Evolutionary conservation across 2,113 vertebrate species (phyloP), one percentile per base, ranked within the genome.

Genomic region (Rhinogobius similis): DNA sequence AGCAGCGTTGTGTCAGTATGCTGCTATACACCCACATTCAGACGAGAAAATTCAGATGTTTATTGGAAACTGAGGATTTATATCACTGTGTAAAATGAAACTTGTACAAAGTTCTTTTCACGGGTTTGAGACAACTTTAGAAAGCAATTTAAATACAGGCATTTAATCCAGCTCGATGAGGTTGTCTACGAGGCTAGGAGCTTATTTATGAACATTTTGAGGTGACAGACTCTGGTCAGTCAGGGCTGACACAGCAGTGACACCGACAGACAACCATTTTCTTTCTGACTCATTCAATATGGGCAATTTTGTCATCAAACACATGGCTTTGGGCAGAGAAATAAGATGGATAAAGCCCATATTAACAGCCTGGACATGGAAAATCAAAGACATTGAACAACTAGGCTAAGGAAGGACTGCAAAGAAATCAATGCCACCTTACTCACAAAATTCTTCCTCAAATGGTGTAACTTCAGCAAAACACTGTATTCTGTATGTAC

Each of bases 31-130:
- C 70, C 59, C 62, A 63, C 66, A 78, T 70, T 68, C 69, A 24
- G 63, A 67, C 46, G 70, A 70, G 61, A 53, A 78, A 74, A 84
- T 82, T 55, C 70, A 52, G 43, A 50, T 67, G 73, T 83, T 73
- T 53, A 71, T 70, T 36, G 27, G 29, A 61, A 21, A 38, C 29
- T 38, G 20, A 61, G 16, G 9, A 36, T 38, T 11, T 21, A 29
- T 36, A 36, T 36, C 32, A 36, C 29, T 11, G 10, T n/a, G 29
- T 59, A 32, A 59, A 61, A 38, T 58, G 13, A 58, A 58, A 58
- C 55, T 58, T 58, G 26, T 27, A 29, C 1, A 58, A 29, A 26
- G 14, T 27, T 16, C 13, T 58, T 18, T 58, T 58, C 14, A 27
- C n/a, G 23, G n/a, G n/a, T 10, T 52, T 21, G 21, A 23, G n/a